phyloP scores from a whole-genome alignment of 2,113 vertebrate species.

The Calyptomena viridis region DNA sequence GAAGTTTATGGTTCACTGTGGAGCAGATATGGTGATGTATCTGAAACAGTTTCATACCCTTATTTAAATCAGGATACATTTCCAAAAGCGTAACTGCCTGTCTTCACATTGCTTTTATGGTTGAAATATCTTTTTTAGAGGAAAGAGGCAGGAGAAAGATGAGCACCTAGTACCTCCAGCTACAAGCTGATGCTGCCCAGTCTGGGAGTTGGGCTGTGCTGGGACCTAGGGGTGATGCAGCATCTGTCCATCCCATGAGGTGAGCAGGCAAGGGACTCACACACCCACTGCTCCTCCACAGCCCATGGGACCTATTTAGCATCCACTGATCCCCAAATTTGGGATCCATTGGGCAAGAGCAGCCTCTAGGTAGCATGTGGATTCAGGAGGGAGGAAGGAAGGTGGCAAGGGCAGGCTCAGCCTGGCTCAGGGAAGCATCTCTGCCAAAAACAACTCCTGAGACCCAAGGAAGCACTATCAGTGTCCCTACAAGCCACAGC shows the following conservation, averaged over 20 bases:
- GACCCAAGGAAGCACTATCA: fast-evolving
- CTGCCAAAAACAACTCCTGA: neutral
- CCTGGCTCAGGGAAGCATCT: neutral
- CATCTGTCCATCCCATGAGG: fast-evolving
- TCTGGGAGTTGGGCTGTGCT: neutral
- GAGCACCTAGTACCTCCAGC: neutral
- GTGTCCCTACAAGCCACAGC: neutral
- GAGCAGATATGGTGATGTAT: neutral
- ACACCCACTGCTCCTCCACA: neutral
- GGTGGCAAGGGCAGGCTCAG: neutral
- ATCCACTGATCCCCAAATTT: neutral
- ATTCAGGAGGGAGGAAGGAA: neutral
- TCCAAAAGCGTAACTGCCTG: neutral
- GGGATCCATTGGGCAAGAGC: neutral
- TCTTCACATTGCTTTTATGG: neutral
- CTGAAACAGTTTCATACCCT: neutral
- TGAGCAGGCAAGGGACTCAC: neutral
- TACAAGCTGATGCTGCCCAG: neutral
- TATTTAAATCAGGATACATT: neutral
- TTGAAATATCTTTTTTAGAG: neutral
- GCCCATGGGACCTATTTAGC: neutral
- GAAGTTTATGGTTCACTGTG: neutral
- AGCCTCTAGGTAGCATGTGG: neutral
- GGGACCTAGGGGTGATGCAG: fast-evolving
- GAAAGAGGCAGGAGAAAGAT: neutral